Evolutionary conservation across 2,888 invertebrate genomes (phyloP).

Genomic region (Neria commutata): DNA sequence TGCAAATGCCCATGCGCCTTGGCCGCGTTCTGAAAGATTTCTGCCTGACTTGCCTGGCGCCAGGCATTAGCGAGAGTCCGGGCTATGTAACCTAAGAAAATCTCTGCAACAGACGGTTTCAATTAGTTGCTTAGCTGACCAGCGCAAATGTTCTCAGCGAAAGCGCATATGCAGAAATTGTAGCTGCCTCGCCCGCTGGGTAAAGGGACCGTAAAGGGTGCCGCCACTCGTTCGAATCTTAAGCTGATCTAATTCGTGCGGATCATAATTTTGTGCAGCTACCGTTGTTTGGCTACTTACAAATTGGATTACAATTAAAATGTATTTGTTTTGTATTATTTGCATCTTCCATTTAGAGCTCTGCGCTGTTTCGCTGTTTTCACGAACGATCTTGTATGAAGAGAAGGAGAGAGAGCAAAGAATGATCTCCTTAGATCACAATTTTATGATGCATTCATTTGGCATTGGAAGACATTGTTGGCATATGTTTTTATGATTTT

Average conservation of each 20-base stretch:
- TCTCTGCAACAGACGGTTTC: not conserved
- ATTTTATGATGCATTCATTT: no score
- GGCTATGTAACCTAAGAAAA: not conserved
- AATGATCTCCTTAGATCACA: no score
- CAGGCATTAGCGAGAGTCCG: not conserved
- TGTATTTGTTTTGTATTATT: constrained; percentile 38
- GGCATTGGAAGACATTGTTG: no score
- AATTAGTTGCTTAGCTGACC: not conserved
- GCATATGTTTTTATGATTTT: no score
- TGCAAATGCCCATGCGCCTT: constrained; percentile 6
- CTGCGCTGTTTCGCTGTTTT: no score
- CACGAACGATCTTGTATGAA: no score
- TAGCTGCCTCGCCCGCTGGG: not conserved
- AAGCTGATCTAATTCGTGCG: not conserved
- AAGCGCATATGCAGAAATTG: not conserved
- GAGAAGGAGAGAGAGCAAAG: no score
- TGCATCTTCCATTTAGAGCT: no score
- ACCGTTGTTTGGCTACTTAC: constrained; percentile 33
- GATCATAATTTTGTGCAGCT: not conserved
- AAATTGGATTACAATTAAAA: constrained; percentile 54
- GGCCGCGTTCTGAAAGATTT: constrained; percentile 10
- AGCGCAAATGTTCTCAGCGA: not conserved
- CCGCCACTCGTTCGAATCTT: no score
- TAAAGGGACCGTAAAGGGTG: not conserved
- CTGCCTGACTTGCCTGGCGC: constrained; percentile 20